Evolutionary conservation across 2,113 vertebrate genomes (phyloP).

Genomic region (Junco hyemalis): DNA sequence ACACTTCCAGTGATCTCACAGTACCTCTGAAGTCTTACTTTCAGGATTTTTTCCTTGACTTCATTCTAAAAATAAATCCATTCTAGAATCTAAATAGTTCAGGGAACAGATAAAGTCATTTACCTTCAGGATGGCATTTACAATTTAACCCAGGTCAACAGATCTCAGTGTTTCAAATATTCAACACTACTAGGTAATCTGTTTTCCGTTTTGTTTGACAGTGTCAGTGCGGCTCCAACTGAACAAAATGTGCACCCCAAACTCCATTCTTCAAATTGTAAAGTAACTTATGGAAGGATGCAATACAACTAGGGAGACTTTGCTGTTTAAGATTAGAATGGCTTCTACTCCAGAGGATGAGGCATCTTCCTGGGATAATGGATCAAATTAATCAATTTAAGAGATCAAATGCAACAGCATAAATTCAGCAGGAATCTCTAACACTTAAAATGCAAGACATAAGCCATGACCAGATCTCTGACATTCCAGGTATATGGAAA

Average conservation of each 20-base stretch:
- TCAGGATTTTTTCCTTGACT: neutral
- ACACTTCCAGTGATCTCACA: neutral
- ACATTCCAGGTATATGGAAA: neutral
- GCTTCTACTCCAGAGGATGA: neutral
- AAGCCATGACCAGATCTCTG: neutral
- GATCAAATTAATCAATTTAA: neutral
- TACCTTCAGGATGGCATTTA: neutral
- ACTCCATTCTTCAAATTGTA: neutral
- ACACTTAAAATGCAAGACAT: neutral
- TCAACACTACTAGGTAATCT: neutral
- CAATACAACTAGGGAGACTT: neutral
- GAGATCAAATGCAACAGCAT: neutral
- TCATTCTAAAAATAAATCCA: neutral
- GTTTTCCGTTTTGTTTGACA: neutral
- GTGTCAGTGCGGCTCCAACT: neutral
- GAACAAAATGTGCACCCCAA: neutral
- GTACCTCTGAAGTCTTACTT: neutral
- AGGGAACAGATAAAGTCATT: neutral
- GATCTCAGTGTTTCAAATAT: neutral
- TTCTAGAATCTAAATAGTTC: neutral
- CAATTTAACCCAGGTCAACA: neutral
- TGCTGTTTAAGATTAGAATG: neutral
- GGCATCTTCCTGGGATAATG: neutral
- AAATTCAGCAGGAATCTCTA: neutral
- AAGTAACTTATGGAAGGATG: neutral